Evolutionary conservation across 2,113 vertebrate species (phyloP), one percentile per base, ranked within the genome.

Genomic region (Halichoeres trimaculatus): DNA sequence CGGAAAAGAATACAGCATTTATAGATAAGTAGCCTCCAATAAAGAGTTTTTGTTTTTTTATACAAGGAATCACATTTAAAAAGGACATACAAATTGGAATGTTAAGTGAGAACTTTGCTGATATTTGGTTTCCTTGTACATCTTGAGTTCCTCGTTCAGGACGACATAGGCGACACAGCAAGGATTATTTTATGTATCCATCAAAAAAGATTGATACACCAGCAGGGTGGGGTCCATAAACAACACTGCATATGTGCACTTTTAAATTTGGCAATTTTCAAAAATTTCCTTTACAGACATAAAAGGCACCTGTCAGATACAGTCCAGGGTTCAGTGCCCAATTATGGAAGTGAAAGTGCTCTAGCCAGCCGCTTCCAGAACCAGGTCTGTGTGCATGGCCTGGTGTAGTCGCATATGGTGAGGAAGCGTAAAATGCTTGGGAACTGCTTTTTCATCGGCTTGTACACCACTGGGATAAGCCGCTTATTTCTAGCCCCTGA

Each of bases 371-470:
- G 95, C 0, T 0, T 76, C 98, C 98, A 99, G 93, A 99, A 99
- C 98, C 98, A 99, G 13, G 81, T 86, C 77, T 98, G 94, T 20
- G 97, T 98, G 83, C 94, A 96, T 1, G 94, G 96, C 22, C 96
- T 95, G 57, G 96, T 99, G 85, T 98, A 99, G 91, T 99, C 98
- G 0, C 97, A 99, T 17, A 97, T 67, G 0, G 98, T 99, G 66
- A 99, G 96, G 89, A 98, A 99, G 41, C 96, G 92, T 3, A 99
- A 74, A 79, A 99, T 99, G 80, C 96, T 99, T 0, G 98, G 98
- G 22, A 98, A 99, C 2, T 94, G 94, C 0, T 91, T 97, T 76
- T 91, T 94, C 96, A 99, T 99, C 0, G 83, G 0, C 80, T 96
- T 99, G 91, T 97, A 99, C 22, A 96, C 91, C 24, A 99, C 96